These are phyloP conservation scores for Nixonia krombeini DNA, from an alignment of 1,140 invertebrate species.

Conservation along the genomic window DNA sequence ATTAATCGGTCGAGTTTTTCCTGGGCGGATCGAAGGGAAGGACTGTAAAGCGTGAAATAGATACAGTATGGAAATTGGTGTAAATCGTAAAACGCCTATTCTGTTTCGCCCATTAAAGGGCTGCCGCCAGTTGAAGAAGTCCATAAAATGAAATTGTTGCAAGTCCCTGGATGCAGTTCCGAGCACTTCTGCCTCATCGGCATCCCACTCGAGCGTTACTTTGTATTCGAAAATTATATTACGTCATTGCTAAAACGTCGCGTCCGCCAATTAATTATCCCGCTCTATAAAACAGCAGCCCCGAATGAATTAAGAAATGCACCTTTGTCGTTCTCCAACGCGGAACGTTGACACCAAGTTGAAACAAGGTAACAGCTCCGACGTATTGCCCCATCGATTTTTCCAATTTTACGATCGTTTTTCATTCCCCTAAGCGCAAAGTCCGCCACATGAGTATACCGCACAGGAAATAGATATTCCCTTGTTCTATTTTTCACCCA, in stretches of 20 bases:
- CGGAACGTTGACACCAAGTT: no score
- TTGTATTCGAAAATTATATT: constrained; percentile 27
- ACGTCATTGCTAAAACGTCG: neutral
- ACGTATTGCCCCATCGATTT: no score
- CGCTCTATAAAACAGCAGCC: no score
- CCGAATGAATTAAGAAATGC: no score
- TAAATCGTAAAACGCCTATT: constrained; percentile 61
- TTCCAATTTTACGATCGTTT: no score
- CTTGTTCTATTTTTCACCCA: neutral
- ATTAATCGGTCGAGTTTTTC: constrained; percentile 56
- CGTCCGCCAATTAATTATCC: no score
- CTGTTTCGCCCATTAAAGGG: constrained; percentile 51
- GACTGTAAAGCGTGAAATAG: constrained; percentile 48
- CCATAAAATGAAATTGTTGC: constrained; percentile 61
- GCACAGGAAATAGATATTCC: no score
- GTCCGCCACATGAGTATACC: no score
- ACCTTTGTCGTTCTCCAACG: no score
- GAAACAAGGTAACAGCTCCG: no score
- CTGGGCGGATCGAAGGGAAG: constrained; percentile 5
- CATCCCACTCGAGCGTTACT: constrained; percentile 3
- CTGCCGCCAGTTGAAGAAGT: constrained; percentile 42
- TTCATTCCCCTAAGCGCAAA: no score
- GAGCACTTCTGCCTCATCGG: constrained; percentile 13
- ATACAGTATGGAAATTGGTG: constrained; percentile 58
- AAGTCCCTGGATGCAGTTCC: constrained; percentile 43